Percentiles rank a stretch among this genome's conserved stretches.
These are phyloP conservation scores for Oenanthe oenanthe DNA, from an alignment of 2,113 vertebrate genomes.

Conservation along the genomic window DNA sequence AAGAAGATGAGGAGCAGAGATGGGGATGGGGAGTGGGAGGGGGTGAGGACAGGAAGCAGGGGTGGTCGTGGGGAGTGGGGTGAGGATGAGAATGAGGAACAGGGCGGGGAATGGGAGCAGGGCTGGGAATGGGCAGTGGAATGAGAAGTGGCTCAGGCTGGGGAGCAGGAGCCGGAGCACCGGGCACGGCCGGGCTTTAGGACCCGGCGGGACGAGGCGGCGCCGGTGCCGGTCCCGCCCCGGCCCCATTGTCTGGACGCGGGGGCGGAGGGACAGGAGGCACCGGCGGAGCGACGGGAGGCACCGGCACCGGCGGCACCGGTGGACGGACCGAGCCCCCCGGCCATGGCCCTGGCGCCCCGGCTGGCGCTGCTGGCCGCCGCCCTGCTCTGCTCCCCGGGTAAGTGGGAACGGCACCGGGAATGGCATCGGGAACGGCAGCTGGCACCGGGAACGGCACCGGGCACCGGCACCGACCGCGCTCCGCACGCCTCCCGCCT, in stretches of 20 bases:
- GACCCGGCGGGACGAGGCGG: conserved; percentile 38
- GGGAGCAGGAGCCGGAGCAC: not conserved
- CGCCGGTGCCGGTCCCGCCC: conserved; percentile 32
- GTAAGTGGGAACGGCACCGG: not conserved
- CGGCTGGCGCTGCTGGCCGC: not conserved
- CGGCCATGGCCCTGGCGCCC: not conserved
- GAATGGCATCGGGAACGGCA: not conserved
- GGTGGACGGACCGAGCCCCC: not conserved
- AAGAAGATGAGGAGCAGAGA: not conserved
- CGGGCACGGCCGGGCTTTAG: not conserved
- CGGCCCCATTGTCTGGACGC: conserved; percentile 39
- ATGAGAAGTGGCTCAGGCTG: not conserved
- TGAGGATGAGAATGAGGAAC: not conserved
- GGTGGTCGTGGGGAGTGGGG: not conserved
- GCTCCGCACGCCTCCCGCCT: not conserved
- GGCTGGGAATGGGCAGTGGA: not conserved
- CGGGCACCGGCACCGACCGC: not conserved
- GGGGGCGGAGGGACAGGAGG: conserved; percentile 32
- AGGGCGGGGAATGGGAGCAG: not conserved
- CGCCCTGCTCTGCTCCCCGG: not conserved
- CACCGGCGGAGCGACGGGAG: not conserved
- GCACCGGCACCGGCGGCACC: not conserved
- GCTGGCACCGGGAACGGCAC: not conserved
- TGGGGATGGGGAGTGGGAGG: not conserved
- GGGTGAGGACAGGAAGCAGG: not conserved